Conservation (phyloP, 2,797 vertebrate genomes). For the Galaxias olidus region DNA sequence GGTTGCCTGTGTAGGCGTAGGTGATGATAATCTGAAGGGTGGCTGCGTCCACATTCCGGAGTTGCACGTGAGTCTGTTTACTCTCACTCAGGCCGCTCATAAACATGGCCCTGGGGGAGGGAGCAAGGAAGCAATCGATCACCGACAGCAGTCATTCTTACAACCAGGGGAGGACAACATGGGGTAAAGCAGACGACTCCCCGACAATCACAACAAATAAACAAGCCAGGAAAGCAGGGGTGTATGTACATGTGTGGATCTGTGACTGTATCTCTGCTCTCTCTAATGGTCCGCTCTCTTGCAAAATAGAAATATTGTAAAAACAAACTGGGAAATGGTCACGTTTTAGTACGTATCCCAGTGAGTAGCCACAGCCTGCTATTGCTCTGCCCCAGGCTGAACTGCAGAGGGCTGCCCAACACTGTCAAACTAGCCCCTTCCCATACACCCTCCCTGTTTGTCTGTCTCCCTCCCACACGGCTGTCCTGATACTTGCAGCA, state of each 20-base stretch:
- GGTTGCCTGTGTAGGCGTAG: slow-evolving; percentile 97
- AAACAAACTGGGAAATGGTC: too few relatives aligned
- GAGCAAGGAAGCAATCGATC: not conserved
- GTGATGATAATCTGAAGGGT: slow-evolving; percentile 95
- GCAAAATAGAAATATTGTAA: too few relatives aligned
- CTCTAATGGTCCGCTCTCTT: too few relatives aligned
- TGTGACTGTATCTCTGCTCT: too few relatives aligned
- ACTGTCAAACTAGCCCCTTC: not conserved
- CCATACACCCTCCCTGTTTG: not conserved
- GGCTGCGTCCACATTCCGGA: slow-evolving; percentile 93
- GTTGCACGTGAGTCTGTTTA: slow-evolving; percentile 96
- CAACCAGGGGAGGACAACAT: too few relatives aligned
- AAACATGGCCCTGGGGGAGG: slow-evolving; percentile 90
- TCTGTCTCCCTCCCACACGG: too few relatives aligned
- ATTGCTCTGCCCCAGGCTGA: not conserved
- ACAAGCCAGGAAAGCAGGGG: too few relatives aligned
- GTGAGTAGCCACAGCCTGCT: slow-evolving; percentile 2
- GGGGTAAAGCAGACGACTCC: too few relatives aligned
- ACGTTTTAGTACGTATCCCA: not conserved
- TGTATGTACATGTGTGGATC: too few relatives aligned
- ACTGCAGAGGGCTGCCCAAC: too few relatives aligned
- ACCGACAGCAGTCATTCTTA: not conserved
- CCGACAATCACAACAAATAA: too few relatives aligned
- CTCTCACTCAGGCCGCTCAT: slow-evolving; percentile 98
- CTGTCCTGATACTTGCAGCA: slow-evolving; percentile 10